Conservation (phyloP, 2,113 vertebrate genomes). For the Lampris incognitus region DNA sequence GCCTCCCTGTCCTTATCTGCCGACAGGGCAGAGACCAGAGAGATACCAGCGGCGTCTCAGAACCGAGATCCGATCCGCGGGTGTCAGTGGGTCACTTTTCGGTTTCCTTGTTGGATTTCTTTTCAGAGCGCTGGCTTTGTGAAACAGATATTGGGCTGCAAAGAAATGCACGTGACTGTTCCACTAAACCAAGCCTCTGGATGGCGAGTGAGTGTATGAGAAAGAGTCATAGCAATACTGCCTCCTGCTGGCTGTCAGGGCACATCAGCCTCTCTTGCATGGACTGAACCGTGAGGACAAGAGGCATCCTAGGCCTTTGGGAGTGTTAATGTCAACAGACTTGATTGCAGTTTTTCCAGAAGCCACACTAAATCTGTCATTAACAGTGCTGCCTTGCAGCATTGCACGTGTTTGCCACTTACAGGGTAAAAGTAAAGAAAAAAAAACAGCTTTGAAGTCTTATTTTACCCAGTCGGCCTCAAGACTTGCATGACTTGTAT, state of each 20-base stretch:
- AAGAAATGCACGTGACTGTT: background rate
- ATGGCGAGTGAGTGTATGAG: background rate
- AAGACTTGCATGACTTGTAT: no score
- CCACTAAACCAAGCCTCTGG: background rate
- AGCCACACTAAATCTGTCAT: no score
- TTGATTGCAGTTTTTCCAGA: no score
- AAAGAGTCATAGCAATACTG: constrained; percentile 50
- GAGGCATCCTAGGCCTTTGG: background rate
- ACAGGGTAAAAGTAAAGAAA: no score
- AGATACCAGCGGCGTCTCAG: constrained; percentile 37
- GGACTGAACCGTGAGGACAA: background rate
- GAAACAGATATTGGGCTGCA: constrained; percentile 22
- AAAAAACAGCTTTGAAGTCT: no score
- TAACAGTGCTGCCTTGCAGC: no score
- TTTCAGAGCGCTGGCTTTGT: constrained; percentile 55
- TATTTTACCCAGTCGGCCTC: no score
- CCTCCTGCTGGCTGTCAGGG: constrained; percentile 60
- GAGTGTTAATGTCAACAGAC: no score
- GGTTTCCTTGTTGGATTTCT: constrained; percentile 40
- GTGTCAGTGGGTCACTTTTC: constrained; percentile 39
- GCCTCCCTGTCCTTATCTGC: constrained; percentile 25
- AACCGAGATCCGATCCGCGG: constrained; percentile 22
- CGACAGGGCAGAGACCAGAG: constrained; percentile 27
- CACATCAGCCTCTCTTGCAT: background rate
- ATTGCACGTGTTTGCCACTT: no score